Evolutionary conservation across 1,140 invertebrate genomes (phyloP).

Genomic region (Drosophila bocki): DNA sequence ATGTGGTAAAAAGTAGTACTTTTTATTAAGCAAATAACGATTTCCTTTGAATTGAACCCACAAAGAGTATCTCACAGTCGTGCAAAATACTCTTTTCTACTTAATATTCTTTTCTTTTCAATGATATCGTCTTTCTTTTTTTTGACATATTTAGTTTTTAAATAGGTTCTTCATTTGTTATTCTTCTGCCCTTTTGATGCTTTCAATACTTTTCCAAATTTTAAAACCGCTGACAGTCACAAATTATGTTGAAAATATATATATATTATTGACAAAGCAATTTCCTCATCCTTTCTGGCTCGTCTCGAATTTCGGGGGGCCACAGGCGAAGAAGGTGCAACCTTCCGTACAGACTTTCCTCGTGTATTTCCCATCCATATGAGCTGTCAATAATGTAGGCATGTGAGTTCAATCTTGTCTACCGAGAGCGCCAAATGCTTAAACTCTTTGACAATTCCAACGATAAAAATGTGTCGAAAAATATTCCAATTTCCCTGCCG

Average conservation of each 20-base stretch:
- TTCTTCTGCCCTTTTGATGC: conserved; percentile 19
- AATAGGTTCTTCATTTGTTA: conserved; percentile 28
- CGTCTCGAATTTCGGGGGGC: conserved; percentile 34
- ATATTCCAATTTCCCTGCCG: conserved; percentile 54
- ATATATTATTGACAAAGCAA: conserved; percentile 56
- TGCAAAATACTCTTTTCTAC: neutral
- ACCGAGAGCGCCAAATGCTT: conserved; percentile 55
- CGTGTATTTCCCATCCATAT: conserved; percentile 17
- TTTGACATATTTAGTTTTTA: conserved; percentile 37
- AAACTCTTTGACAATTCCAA: conserved; percentile 80
- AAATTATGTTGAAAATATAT: conserved; percentile 33
- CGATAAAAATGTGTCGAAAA: conserved; percentile 79
- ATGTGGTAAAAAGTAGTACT: neutral
- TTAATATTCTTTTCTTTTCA: neutral
- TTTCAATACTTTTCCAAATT: conserved; percentile 5
- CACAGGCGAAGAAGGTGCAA: conserved; percentile 39
- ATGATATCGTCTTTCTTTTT: conserved; percentile 10
- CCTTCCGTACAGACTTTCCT: neutral
- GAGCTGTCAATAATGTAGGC: conserved; percentile 63
- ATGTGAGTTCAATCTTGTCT: conserved; percentile 51
- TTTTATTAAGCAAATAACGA: neutral
- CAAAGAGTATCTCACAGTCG: neutral
- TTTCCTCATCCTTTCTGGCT: conserved; percentile 44
- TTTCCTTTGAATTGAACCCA: too few relatives aligned
- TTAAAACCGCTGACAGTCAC: conserved; percentile 45